Evolutionary conservation across 2,888 invertebrate species (phyloP), one percentile per base, ranked within the genome.

Genomic region (Ichneumoninae sp.): DNA sequence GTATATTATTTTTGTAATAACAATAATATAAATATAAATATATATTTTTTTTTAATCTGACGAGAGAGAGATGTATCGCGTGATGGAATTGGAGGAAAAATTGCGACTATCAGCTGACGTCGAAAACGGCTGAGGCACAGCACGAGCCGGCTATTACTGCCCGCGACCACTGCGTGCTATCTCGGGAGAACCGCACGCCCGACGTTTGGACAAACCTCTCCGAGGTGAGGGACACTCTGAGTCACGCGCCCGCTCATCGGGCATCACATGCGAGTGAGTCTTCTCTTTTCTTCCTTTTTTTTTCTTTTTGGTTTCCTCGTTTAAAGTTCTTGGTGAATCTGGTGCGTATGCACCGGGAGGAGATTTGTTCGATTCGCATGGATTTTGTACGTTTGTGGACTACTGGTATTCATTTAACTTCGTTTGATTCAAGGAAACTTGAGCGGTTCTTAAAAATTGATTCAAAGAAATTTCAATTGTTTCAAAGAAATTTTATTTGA

Each of bases 71-170:
- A 74, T 62, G 36, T 33, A 50, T 74, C 33, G 74, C 47, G 33
- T 50, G 26, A 60, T 60, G 60, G 26, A 30, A 60, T 16, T 22
- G 26, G 13, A 5, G 19, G 50, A 33, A 65, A 13, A n/a, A 62
- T 65, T 33, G 33, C 33, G 62, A 50, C 19, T 60, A 47, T 75
- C 65, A 47, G 62, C 65, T 22, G 74, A 50, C 30, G 19, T 33
- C 50, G 13, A 75, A 62, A 75, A 36, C 62, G 65, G 74, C 26
- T 22, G 30, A n/a, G 8, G 47, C 60, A 65, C 47, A 65, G 74
- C 74, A 62, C 74, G 65, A 65, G 65, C 74, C 74, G 62, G 62
- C 60, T 62, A 50, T 74, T 62, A 47, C 74, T 47, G 47, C 19
- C 1, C 74, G 30, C 74, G 74, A 75, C 74, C 65, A 75, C 60